Conservation (phyloP, 1,140 invertebrate genomes). For the Hycleus phaleratus region DNA sequence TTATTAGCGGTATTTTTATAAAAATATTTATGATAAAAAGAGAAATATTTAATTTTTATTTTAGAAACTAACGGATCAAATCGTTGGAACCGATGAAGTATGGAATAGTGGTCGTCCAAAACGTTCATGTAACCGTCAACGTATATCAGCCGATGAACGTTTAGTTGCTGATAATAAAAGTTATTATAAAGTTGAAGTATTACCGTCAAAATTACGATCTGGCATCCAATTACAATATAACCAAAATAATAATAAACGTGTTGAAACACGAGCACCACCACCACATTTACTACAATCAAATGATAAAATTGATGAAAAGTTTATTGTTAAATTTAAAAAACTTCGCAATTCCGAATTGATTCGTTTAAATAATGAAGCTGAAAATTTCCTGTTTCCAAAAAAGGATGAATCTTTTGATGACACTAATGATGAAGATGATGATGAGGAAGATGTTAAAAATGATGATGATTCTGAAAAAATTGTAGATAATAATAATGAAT, state of each 20-base stretch:
- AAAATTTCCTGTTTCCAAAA: slow-evolving; percentile 74
- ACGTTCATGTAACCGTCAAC: slow-evolving; percentile 38
- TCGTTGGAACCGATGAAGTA: slow-evolving; percentile 21
- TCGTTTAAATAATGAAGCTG: slow-evolving; percentile 69
- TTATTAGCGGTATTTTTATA: slow-evolving; percentile 26
- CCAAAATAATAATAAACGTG: slow-evolving; percentile 16
- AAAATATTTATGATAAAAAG: neutral
- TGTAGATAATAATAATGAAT: slow-evolving; percentile 29
- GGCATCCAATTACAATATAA: slow-evolving; percentile 25
- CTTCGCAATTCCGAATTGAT: slow-evolving; percentile 64
- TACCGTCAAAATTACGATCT: slow-evolving; percentile 59
- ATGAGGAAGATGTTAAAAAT: slow-evolving; percentile 41
- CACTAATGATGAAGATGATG: slow-evolving; percentile 42
- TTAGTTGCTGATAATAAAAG: slow-evolving; percentile 53
- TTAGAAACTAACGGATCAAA: slow-evolving; percentile 23
- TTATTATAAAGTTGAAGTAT: slow-evolving; percentile 66
- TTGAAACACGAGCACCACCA: slow-evolving; percentile 10
- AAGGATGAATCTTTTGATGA: slow-evolving; percentile 49
- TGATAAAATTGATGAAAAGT: slow-evolving; percentile 36
- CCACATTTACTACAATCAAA: neutral
- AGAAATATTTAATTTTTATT: neutral
- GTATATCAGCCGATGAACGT: slow-evolving; percentile 49
- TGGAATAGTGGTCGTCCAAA: slow-evolving; percentile 39
- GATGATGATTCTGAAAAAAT: slow-evolving; percentile 34
- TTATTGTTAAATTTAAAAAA: slow-evolving; percentile 66